Evolutionary conservation across 1,140 invertebrate species (phyloP).

Genomic region (Andrena cerasifolii): DNA sequence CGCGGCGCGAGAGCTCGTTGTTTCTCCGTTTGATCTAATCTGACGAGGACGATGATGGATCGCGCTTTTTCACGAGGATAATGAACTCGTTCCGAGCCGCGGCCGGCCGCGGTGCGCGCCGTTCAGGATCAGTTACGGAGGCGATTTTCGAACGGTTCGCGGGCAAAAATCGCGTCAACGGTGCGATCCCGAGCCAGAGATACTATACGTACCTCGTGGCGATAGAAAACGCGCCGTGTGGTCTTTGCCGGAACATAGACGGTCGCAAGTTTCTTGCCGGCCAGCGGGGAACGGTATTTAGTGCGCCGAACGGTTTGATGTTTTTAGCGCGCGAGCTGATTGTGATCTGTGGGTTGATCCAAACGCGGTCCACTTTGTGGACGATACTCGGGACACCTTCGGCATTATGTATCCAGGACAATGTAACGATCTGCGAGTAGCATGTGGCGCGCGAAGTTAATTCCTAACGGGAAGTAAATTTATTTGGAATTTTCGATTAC

Average conservation of each 20-base stretch:
- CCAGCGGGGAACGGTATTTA: no score
- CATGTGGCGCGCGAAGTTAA: not conserved
- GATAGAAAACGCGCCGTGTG: conserved; percentile 45
- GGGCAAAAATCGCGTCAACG: not conserved
- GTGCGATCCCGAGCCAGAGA: conserved; percentile 5
- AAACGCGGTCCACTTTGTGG: no score
- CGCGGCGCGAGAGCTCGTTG: conserved; percentile 22
- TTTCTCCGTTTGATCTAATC: conserved; percentile 61
- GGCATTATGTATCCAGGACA: conserved; percentile 22
- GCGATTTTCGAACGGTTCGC: not conserved
- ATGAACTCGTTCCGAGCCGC: conserved; percentile 44
- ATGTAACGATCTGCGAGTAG: conserved; percentile 3
- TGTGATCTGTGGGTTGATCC: not conserved
- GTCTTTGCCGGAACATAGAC: not conserved
- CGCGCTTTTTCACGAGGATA: conserved; percentile 48
- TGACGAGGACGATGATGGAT: conserved; percentile 41
- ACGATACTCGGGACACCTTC: not conserved
- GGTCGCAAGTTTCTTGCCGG: not conserved
- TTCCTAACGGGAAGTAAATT: conserved; percentile 40
- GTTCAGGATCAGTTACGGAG: not conserved
- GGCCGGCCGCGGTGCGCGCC: not conserved
- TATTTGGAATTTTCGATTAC: conserved; percentile 43
- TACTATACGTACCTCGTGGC: no score
- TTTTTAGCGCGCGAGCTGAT: no score
- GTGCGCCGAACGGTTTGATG: not conserved